Conservation (phyloP, 2,888 invertebrate species). For the Cylindroiulus punctatus region DNA sequence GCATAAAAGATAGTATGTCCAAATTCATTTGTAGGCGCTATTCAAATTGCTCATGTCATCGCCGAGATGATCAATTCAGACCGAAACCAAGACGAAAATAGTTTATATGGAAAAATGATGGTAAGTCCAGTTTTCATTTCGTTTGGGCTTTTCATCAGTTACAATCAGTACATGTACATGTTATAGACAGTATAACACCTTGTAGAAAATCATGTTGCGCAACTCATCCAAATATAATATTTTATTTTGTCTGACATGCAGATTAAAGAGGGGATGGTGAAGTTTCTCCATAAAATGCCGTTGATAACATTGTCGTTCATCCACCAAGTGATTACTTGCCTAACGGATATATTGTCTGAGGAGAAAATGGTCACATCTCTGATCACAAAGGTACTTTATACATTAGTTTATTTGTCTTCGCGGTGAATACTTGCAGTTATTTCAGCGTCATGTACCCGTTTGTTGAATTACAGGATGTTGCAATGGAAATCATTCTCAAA, state of each 20-base stretch:
- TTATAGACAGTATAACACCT: too few relatives aligned
- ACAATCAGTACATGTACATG: not conserved
- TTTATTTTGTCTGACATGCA: not conserved
- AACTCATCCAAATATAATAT: too few relatives aligned
- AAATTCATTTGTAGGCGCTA: not conserved
- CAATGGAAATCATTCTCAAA: not conserved
- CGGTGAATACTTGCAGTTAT: too few relatives aligned
- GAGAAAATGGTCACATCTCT: not conserved
- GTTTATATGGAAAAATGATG: not conserved
- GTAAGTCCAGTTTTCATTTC: not conserved
- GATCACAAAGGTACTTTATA: not conserved
- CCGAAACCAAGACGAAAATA: not conserved
- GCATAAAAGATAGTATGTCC: too few relatives aligned
- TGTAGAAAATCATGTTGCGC: too few relatives aligned
- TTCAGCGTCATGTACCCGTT: not conserved
- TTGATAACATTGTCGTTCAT: not conserved
- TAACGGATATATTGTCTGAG: not conserved
- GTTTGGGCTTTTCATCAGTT: too few relatives aligned
- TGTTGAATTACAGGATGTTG: not conserved
- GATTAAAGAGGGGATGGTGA: not conserved
- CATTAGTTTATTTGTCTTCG: too few relatives aligned
- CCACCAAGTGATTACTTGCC: not conserved
- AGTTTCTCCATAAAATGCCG: not conserved
- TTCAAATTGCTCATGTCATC: not conserved
- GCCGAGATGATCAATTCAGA: not conserved